phyloP scores from a whole-genome alignment of 2,888 invertebrate species.

The Pyrrhia umbra region DNA sequence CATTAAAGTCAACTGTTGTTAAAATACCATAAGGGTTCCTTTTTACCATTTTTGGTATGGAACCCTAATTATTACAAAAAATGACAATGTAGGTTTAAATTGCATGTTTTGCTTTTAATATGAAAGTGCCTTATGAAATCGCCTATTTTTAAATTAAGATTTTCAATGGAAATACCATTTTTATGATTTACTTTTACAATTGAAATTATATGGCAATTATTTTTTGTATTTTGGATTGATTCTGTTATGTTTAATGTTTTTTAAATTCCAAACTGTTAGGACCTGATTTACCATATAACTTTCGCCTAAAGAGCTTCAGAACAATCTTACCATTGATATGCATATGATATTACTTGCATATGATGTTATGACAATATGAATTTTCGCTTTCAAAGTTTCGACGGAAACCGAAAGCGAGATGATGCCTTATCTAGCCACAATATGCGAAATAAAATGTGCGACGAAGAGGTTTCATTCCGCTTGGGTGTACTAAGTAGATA shows the following conservation, averaged over 20 bases:
- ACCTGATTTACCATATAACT: neutral
- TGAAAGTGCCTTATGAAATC: constrained; percentile 61
- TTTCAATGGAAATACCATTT: constrained; percentile 12
- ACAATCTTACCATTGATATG: constrained; percentile 24
- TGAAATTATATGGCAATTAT: constrained; percentile 8
- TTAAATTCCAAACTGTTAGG: neutral
- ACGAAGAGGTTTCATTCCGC: constrained; percentile 58
- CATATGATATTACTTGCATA: neutral
- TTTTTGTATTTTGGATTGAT: too few relatives aligned
- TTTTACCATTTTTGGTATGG: too few relatives aligned
- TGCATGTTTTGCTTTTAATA: constrained; percentile 36
- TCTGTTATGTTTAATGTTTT: too few relatives aligned
- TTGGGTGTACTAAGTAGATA: constrained; percentile 53
- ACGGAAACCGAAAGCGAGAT: constrained; percentile 83
- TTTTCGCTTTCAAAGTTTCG: constrained; percentile 83
- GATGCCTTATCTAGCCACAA: constrained; percentile 57
- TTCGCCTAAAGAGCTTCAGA: neutral
- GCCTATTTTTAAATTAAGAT: constrained; percentile 36
- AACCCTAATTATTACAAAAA: neutral
- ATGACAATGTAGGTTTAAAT: constrained; percentile 33
- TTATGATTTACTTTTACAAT: constrained; percentile 21
- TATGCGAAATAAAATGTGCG: constrained; percentile 29
- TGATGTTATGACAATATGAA: constrained; percentile 32
- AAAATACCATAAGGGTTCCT: too few relatives aligned
- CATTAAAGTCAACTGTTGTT: neutral